These are phyloP conservation scores for Gasterosteus aculeatus DNA, from an alignment of 2,113 vertebrate genomes.

Conservation along the genomic window DNA sequence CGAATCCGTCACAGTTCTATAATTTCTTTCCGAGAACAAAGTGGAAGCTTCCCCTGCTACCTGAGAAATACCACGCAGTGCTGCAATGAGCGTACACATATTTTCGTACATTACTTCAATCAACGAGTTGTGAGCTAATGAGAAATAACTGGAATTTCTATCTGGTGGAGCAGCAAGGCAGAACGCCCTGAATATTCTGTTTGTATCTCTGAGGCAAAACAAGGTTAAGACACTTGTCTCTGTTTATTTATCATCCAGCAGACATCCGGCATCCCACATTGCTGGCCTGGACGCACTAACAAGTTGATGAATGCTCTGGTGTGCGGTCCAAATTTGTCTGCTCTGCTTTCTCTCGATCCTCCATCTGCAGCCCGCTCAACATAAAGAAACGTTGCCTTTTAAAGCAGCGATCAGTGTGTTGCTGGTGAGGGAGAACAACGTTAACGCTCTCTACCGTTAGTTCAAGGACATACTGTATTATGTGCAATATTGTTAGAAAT, in stretches of 20 bases:
- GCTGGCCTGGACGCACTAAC: slow-evolving; percentile 36
- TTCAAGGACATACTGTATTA: background rate
- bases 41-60: background rate
- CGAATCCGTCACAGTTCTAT: slow-evolving; percentile 1
- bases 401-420: background rate
- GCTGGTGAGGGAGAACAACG: background rate
- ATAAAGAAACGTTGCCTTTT: background rate
- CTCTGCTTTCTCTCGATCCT: background rate
- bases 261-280: slow-evolving; percentile 16
- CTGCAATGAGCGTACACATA: background rate
- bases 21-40: slow-evolving; percentile 15
- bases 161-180: background rate
- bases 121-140: background rate
- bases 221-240: slow-evolving; percentile 13
- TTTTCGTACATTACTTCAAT: slow-evolving; percentile 15
- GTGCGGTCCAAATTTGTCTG: slow-evolving; percentile 32
- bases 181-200: slow-evolving; percentile 25
- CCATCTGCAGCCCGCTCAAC: background rate
- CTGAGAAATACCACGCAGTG: background rate
- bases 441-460: background rate
- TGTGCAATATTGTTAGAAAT: background rate
- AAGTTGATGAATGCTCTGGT: slow-evolving; percentile 49
- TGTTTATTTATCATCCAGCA: slow-evolving; percentile 38
- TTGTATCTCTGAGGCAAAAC: slow-evolving; percentile 6
- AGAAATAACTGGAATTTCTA: slow-evolving; percentile 9